Evolutionary conservation across 2,888 invertebrate genomes (phyloP), one percentile per base, ranked within the genome.

Genomic region (Caenorhabditis sinica): DNA sequence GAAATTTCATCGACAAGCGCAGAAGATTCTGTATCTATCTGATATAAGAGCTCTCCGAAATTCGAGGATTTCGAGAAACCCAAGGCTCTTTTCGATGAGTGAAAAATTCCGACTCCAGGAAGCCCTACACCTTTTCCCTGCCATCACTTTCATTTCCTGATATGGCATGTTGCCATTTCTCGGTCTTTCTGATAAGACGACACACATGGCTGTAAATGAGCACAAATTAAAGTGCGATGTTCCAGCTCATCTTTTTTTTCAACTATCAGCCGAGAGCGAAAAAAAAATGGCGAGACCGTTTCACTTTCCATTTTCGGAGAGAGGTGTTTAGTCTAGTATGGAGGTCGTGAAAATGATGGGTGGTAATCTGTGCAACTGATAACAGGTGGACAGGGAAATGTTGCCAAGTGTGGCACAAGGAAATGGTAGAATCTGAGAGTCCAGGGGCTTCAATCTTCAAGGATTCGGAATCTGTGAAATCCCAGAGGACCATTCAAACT

Each of bases 201-300:
- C 13, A 43, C 36, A n/a, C 8, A 2, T 9, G 40, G 49, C n/a
- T n/a, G n/a, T 15, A 23, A 13, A 49, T 8, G 56, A 69, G 36
- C 69, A 69, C 17, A 69, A 69, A 56, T 69, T 53, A 53, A 69
- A 69, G 53, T 56, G 69, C 33, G 69, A 20, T 36, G 61, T 53
- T 66, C 28, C 33, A 28, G 28, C 28, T 17, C 15, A n/a, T 23
- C 23, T 53, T 17, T 53, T 3, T 8, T 53, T 2, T 2, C 53
- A 58, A 58, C 4, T 51, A 8, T 8, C 51, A 30, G 33, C 33
- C 33, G 33, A 33, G 33, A 33, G 33, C 5, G 33, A 33, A 8
- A 33, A 20, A 33, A 36, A 36, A 36, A 61, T 61, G 36, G 60
- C 36, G 33, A 61, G n/a, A n/a, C n/a, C n/a, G n/a, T n/a, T n/a